Conservation (phyloP, 2,888 invertebrate genomes). For the Oscheius sp. region DNA sequence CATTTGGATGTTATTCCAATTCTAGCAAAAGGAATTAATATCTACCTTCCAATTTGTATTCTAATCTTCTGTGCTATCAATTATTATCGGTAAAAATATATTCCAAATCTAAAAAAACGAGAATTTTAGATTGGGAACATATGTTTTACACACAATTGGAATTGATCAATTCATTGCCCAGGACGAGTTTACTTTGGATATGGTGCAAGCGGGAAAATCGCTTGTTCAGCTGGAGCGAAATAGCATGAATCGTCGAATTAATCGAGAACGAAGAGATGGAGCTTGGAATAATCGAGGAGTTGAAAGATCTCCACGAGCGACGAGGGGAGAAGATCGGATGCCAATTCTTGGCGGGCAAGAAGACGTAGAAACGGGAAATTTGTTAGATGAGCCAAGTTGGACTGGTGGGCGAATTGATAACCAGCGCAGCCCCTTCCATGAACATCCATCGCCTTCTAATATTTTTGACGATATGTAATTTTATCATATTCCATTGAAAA, state of each 20-base stretch:
- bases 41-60: slow-evolving; percentile 98
- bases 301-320: neutral
- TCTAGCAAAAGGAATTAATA: slow-evolving; percentile 96
- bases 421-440: slow-evolving; percentile 36
- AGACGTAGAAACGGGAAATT: slow-evolving; percentile 20
- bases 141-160: slow-evolving; percentile 88
- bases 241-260: slow-evolving; percentile 46
- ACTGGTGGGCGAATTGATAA: neutral
- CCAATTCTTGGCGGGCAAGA: slow-evolving; percentile 14
- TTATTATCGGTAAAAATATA: slow-evolving; percentile 59
- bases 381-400: slow-evolving; percentile 3
- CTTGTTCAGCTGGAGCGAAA: slow-evolving; percentile 59
- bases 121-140: slow-evolving; percentile 90
- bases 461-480: slow-evolving; percentile 61
- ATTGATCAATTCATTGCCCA: slow-evolving; percentile 92
- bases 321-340: neutral
- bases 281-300: neutral
- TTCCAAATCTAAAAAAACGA: too few species aligned
- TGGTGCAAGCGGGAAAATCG: slow-evolving; percentile 57
- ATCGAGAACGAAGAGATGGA: slow-evolving; percentile 34
- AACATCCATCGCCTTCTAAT: slow-evolving; percentile 56
- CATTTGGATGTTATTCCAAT: slow-evolving; percentile 98
- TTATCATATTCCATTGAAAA: neutral
- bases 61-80: slow-evolving; percentile 91
- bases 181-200: slow-evolving; percentile 82